Evolutionary conservation across 53 echinoderm and acorn worm genomes (phyloP).

Genomic region (Mesocentrotus franciscanus): DNA sequence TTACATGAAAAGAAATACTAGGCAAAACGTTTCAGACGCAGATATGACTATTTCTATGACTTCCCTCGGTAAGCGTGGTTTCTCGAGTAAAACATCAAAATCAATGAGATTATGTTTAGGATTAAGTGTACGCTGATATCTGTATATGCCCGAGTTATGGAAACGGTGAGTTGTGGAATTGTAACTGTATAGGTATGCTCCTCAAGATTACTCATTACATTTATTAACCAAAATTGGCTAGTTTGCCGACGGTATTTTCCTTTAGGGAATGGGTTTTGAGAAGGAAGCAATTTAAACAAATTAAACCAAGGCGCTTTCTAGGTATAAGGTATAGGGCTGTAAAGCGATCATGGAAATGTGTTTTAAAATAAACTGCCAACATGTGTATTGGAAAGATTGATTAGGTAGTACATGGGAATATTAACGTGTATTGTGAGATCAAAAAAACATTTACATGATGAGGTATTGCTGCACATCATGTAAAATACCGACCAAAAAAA

Average conservation of each 20-base stretch:
- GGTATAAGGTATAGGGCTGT: background rate
- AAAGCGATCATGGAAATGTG: background rate
- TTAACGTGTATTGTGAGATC: background rate
- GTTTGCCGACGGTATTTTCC: background rate
- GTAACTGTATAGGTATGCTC: background rate
- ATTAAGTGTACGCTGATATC: too few species aligned
- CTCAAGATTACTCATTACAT: background rate
- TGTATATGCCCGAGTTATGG: background rate
- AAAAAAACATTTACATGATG: too few species aligned
- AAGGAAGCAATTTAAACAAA: background rate
- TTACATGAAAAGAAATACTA: too few species aligned
- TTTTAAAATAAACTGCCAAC: background rate
- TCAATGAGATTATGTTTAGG: too few species aligned
- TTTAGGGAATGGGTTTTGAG: background rate
- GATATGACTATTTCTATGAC: too few species aligned
- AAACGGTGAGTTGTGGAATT: background rate
- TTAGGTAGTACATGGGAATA: background rate
- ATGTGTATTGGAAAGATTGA: background rate
- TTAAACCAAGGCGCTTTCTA: background rate
- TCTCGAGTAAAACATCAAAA: too few species aligned
- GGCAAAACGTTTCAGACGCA: too few species aligned
- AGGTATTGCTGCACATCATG: too few species aligned
- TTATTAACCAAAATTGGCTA: conserved; percentile 3
- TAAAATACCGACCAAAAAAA: too few species aligned
- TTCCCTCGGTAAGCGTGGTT: too few species aligned